A percentile compares a stretch with the other conserved stretches of the same genome.
These are phyloP conservation scores for Episyrphus balteatus DNA, from an alignment of 1,140 invertebrate species.

Conservation along the genomic window DNA sequence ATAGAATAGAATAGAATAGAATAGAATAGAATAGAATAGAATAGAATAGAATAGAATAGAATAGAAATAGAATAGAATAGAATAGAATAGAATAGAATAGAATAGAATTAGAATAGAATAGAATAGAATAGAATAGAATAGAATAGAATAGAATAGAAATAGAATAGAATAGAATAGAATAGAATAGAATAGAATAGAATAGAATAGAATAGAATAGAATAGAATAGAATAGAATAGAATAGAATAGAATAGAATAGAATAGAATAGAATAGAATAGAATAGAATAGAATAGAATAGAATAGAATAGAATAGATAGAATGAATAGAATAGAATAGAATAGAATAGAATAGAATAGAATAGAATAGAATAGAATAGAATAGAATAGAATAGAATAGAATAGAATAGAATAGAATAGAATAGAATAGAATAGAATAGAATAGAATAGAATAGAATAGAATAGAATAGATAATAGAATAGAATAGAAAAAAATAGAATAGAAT, in stretches of 20 bases:
- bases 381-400: neutral
- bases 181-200: slow-evolving; percentile 1
- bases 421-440: slow-evolving; percentile 1
- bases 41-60: neutral
- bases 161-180: neutral
- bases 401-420: neutral
- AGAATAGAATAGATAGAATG: neutral
- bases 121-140: neutral
- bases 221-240: neutral
- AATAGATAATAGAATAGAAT: neutral
- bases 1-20: neutral
- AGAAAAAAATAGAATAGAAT: neutral
- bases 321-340: neutral
- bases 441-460: slow-evolving; percentile 1
- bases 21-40: neutral
- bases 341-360: neutral
- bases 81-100: neutral
- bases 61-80: neutral
- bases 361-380: neutral
- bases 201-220: slow-evolving; percentile 1
- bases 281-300: neutral
- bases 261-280: neutral
- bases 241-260: neutral
- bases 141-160: neutral
- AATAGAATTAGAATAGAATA: neutral